These are phyloP conservation scores for Sylvilagus bachmani DNA, from an alignment of 2,113 vertebrate genomes.

Conservation along the genomic window DNA sequence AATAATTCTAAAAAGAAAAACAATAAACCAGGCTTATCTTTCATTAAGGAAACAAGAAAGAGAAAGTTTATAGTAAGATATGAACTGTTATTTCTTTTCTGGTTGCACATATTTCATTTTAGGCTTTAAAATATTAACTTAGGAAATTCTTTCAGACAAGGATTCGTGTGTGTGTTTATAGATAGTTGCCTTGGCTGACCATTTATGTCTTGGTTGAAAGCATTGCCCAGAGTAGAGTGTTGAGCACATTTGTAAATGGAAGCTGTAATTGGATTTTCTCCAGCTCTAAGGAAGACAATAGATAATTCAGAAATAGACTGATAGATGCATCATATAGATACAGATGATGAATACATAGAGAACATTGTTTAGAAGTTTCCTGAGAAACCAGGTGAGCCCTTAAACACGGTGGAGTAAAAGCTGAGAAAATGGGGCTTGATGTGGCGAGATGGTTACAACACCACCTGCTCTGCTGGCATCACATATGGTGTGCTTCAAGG, in stretches of 20 bases:
- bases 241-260: not conserved
- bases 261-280: not conserved
- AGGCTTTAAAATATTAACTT: not conserved
- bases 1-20: conserved; percentile 55
- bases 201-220: not conserved
- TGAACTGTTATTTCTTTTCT: not conserved
- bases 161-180: not conserved
- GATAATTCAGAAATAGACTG: not conserved
- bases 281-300: not conserved
- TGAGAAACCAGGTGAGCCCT: not conserved
- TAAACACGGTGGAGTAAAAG: not conserved
- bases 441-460: too few relatives aligned
- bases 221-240: not conserved
- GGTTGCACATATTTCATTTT: conserved; percentile 43
- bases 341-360: not conserved
- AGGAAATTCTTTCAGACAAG: not conserved
- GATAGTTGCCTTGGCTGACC: not conserved
- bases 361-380: not conserved
- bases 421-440: too few relatives aligned
- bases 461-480: too few relatives aligned
- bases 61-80: conserved; percentile 34
- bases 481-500: too few relatives aligned
- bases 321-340: not conserved
- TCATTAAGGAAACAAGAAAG: not conserved
- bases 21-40: conserved; percentile 34